A percentile compares a stretch with the other conserved stretches of the same genome.
Conservation (phyloP, 2,797 vertebrate genomes). For the Brachymystax lenok region DNA sequence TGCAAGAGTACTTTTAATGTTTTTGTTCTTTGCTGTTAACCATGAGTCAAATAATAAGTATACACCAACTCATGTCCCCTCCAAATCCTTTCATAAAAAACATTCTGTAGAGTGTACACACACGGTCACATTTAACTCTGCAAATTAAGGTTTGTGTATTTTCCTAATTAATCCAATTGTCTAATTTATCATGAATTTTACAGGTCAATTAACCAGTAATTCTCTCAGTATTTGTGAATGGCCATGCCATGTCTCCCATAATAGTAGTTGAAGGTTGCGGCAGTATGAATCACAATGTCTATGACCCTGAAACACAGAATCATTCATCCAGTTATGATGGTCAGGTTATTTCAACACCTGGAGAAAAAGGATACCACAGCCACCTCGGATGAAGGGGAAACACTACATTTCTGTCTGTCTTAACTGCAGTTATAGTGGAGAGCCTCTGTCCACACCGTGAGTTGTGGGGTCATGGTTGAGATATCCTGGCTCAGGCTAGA, state of each 20-base stretch:
- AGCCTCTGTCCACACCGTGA: neutral
- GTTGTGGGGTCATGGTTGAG: conserved; percentile 9
- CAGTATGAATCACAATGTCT: conserved; percentile 12
- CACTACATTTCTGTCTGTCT: neutral
- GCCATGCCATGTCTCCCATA: conserved; percentile 23
- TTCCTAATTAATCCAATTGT: conserved; percentile 53
- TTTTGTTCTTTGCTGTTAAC: neutral
- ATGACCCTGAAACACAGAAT: conserved; percentile 10
- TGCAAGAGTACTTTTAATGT: neutral
- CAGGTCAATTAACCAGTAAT: conserved; percentile 43
- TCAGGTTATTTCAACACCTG: neutral
- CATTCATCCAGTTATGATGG: conserved; percentile 12
- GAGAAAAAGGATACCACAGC: neutral
- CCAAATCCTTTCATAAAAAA: neutral
- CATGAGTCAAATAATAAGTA: neutral
- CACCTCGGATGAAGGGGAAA: neutral
- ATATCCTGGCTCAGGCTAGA: conserved; percentile 20
- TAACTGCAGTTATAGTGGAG: neutral
- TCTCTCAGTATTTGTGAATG: conserved; percentile 29
- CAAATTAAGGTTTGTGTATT: conserved; percentile 41
- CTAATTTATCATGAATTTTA: conserved; percentile 25
- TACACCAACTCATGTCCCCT: neutral
- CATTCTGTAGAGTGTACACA: neutral
- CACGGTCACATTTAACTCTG: conserved; percentile 4
- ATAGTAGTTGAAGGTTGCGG: conserved; percentile 30